Conservation (phyloP, 2,113 vertebrate genomes). For the Rhinolophus ferrumequinum region DNA sequence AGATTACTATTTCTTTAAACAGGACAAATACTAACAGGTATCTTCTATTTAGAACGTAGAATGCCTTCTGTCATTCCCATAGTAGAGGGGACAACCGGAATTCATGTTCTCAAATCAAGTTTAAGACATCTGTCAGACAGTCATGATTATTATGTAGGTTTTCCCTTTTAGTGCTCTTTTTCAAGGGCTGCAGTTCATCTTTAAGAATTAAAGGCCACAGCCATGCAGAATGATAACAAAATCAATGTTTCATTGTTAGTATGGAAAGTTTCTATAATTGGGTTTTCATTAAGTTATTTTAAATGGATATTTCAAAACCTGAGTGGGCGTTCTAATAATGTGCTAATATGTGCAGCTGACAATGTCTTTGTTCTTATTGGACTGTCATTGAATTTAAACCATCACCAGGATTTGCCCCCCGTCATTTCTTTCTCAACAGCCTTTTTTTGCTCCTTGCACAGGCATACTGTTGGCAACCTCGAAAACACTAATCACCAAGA, state of each 20-base stretch:
- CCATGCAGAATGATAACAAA: constrained; percentile 47
- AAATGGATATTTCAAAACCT: constrained; percentile 66
- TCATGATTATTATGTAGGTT: neutral
- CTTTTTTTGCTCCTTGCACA: neutral
- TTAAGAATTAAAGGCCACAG: constrained; percentile 56
- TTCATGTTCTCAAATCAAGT: neutral
- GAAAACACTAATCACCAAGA: neutral
- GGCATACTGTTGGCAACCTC: neutral
- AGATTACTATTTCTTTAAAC: neutral
- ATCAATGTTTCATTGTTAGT: constrained; percentile 49
- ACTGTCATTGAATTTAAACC: constrained; percentile 23
- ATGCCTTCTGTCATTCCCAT: neutral
- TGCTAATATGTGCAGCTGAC: constrained; percentile 18
- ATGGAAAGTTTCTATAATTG: constrained; percentile 56
- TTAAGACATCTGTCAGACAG: neutral
- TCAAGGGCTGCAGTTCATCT: constrained; percentile 16
- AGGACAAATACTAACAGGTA: neutral
- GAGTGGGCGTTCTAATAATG: constrained; percentile 61
- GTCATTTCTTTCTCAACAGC: neutral
- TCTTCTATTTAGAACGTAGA: neutral
- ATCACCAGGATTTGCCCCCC: neutral
- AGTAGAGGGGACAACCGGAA: neutral
- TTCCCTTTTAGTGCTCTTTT: neutral
- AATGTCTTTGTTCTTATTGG: constrained; percentile 50
- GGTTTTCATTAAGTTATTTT: constrained; percentile 65